These are phyloP conservation scores for Aphelenchoides bicaudatus DNA, from an alignment of 2,888 invertebrate genomes.

Conservation along the genomic window DNA sequence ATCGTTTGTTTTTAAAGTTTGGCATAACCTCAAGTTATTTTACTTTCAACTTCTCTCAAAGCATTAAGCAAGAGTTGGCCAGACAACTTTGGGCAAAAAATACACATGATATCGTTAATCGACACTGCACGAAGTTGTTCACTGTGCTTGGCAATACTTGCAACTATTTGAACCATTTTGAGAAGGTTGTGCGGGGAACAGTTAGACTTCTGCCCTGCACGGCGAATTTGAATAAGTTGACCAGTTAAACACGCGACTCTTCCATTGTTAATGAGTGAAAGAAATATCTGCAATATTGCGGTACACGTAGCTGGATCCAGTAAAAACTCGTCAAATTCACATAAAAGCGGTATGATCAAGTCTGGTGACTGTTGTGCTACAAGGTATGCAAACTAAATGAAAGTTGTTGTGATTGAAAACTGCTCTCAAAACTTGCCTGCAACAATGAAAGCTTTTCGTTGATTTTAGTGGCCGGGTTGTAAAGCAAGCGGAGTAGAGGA, in stretches of 20 bases:
- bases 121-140: conserved; percentile 38
- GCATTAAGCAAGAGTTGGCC: conserved; percentile 34
- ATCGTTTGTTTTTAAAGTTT: conserved; percentile 14
- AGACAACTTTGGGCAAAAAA: conserved; percentile 19
- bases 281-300: conserved; percentile 73
- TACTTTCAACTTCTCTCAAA: conserved; percentile 50
- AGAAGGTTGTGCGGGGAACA: conserved; percentile 33
- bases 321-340: conserved; percentile 77
- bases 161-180: conserved; percentile 55
- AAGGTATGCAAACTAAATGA: conserved; percentile 2
- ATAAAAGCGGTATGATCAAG: conserved; percentile 76
- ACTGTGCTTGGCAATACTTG: conserved; percentile 44
- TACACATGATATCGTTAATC: conserved; percentile 40
- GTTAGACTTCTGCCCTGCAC: conserved; percentile 25
- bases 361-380: conserved; percentile 61
- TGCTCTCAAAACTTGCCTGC: too few species aligned
- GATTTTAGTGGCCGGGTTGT: conserved; percentile 70
- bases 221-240: conserved; percentile 36
- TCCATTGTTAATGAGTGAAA: conserved; percentile 63
- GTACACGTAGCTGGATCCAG: conserved; percentile 67
- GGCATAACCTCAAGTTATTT: not conserved
- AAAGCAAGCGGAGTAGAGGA: conserved; percentile 69
- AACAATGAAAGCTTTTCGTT: conserved; percentile 81
- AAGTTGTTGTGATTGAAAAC: too few species aligned
- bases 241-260: conserved; percentile 27